Evolutionary conservation across 2,888 invertebrate species (phyloP), one percentile per base, ranked within the genome.

Genomic region (Hirtodrosophila confusa): DNA sequence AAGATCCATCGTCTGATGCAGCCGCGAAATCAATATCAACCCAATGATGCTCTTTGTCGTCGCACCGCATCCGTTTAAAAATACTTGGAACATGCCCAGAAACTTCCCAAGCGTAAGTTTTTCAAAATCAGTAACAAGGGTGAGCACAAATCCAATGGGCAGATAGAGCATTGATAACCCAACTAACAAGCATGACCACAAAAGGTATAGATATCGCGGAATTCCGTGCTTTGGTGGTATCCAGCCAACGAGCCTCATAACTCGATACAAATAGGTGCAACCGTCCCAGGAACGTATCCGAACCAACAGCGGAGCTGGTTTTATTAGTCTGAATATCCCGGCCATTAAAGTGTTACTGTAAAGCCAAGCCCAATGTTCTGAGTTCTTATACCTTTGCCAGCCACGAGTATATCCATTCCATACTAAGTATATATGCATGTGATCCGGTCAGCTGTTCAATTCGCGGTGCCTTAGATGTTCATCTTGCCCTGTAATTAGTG

Each of bases 71-170:
- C 44, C 45, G 24, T 83, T 83, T 0, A 64, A 44, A 10, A 35
- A 56, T 17, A 80, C 51, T 44, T 76, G 67, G 4, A 80, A 23
- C 6, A 69, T 48, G 23, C 47, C 57, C 5, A 85, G 63, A 33
- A 75, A 82, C 24, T 72, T 69, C 4, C 66, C 56, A 0, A 73
- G 58, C 1, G 67, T 73, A 3, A 79, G 74, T 6, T 48, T 69
- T n/a, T 64, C 62, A 4, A 58, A 66, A n/a, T 86, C 51, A 6
- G 50, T 27, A 3, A 61, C 17, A 0, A 79, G 61, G 10, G 64
- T 79, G 0, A 87, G 49, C 0, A 62, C 31, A n/a, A 85, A 67
- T 1, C 70, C 65, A 11, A 78, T 41, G 5, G 86, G 83, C 5
- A 70, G 6, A 44, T 78, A 75, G 9, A 69, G 6, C 0, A 36